A percentile compares a stretch with the other conserved stretches of the same genome.
phyloP scores from a whole-genome alignment of 2,888 invertebrate genomes.

The Fissipunctia ypsillon region DNA sequence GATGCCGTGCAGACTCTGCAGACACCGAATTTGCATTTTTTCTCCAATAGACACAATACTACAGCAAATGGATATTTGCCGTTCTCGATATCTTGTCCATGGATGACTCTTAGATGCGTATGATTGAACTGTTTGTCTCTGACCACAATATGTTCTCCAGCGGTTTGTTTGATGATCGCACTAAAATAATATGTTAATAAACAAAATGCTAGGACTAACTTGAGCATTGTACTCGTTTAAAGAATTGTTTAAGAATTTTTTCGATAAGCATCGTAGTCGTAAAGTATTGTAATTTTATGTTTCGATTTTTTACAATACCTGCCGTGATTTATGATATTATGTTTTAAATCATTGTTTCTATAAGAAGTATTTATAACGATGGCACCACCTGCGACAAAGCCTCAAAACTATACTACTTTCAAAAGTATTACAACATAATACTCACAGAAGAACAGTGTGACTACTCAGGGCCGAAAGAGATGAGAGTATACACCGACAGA shows the following conservation, averaged over 20 bases:
- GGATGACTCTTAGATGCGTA: background rate
- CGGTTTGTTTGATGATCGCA: background rate
- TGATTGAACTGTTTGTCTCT: background rate
- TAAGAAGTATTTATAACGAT: no score
- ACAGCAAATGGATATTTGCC: conserved; percentile 7
- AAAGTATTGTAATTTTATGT: background rate
- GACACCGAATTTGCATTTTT: background rate
- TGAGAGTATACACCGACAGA: no score
- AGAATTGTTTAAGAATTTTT: background rate
- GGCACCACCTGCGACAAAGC: no score
- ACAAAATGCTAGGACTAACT: background rate
- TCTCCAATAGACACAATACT: background rate
- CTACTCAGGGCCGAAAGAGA: no score
- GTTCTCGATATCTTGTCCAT: background rate
- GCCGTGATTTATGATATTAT: background rate
- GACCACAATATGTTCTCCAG: background rate
- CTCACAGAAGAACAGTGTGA: no score
- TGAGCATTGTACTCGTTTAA: background rate
- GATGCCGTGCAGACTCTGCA: conserved; percentile 4
- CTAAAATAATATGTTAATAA: background rate
- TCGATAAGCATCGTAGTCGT: background rate
- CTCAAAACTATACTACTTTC: no score
- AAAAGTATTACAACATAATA: no score
- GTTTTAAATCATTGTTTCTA: background rate
- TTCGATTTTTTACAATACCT: background rate